Evolutionary conservation across 2,113 vertebrate genomes (phyloP).

Genomic region (Oryzias melastigma): DNA sequence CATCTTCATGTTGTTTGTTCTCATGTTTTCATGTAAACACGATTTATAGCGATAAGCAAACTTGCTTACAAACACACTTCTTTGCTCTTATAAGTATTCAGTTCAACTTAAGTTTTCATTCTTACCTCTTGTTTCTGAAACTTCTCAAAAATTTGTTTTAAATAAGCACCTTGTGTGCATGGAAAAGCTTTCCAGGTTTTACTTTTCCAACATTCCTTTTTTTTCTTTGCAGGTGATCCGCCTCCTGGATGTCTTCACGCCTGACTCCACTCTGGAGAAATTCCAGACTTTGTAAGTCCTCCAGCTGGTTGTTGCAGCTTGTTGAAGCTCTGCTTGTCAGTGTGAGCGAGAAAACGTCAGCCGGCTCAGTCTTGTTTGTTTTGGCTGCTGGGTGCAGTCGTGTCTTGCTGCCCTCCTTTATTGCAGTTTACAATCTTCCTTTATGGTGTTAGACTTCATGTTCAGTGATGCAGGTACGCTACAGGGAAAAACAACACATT

Average conservation of each 20-base stretch:
- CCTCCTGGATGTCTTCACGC: constrained; percentile 82
- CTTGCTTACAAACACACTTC: too few species aligned
- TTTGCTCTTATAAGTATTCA: too few species aligned
- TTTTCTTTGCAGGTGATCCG: constrained; percentile 74
- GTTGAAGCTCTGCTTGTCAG: constrained; percentile 25
- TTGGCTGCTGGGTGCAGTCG: constrained; percentile 4
- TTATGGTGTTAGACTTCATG: too few species aligned
- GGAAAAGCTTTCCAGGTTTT: too few species aligned
- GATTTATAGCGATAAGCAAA: constrained; percentile 19
- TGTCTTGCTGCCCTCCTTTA: background rate
- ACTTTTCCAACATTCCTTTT: background rate
- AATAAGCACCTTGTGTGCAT: too few species aligned
- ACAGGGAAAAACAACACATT: too few species aligned
- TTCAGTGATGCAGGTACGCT: too few species aligned
- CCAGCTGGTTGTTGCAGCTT: constrained; percentile 45
- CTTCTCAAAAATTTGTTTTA: too few species aligned
- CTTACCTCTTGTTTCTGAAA: too few species aligned
- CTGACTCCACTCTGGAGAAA: constrained; percentile 75
- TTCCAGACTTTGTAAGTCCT: constrained; percentile 84
- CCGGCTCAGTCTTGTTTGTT: constrained; percentile 29
- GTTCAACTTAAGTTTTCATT: too few species aligned
- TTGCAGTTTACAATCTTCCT: too few species aligned
- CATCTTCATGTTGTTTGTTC: background rate
- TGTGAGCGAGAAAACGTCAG: constrained; percentile 16
- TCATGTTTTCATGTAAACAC: background rate